Base-by-base conservation (phyloP, 2,888 invertebrate species). In the Seira sanloemensis region DNA sequence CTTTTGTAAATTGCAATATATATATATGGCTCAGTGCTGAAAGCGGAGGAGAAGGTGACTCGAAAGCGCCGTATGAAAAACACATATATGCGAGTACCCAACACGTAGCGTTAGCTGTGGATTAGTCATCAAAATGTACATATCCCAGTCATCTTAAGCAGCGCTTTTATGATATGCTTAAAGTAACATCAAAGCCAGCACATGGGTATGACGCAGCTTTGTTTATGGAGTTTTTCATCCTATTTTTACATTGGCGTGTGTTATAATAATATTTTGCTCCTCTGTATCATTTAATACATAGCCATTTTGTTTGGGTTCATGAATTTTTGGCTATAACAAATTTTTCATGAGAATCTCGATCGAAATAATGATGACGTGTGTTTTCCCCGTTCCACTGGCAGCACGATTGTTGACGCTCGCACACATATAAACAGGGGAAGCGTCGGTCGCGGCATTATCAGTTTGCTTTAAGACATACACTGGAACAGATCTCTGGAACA, bases 181-280 rank as follows among this genome's bases (percentile, higher is more conserved):
- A n/a, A n/a, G n/a, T n/a, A n/a, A n/a, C n/a, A n/a, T n/a, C n/a
- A n/a, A n/a, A n/a, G n/a, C n/a, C n/a, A n/a, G n/a, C n/a, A 2
- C 1, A 71, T 71, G 65, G 23, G 21, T 19, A 67, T 77, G 79
- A 73, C 73, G 79, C 24, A 19, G 72, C 72, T 73, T 79, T 79
- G 79, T 79, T 79, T 79, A 79, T 46, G 26, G 68, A n/a, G 19
- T 21, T 25, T 66, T 12, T 1, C 12, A 23, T 5, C 66, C 12
- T 46, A 5, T 46, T 12, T 9, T 46, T 46, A 46, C 5, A 9
- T 5, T 26, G 73, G 62, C 73, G 73, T 74, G 73, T 54, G 73
- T 62, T 74, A 62, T 18, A n/a, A n/a, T n/a, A n/a, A n/a, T n/a
- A n/a, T n/a, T n/a, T n/a, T n/a, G n/a, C n/a, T n/a, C n/a, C n/a